Conservation (phyloP, 2,797 vertebrate species). For the Phalloptychus januarius region DNA sequence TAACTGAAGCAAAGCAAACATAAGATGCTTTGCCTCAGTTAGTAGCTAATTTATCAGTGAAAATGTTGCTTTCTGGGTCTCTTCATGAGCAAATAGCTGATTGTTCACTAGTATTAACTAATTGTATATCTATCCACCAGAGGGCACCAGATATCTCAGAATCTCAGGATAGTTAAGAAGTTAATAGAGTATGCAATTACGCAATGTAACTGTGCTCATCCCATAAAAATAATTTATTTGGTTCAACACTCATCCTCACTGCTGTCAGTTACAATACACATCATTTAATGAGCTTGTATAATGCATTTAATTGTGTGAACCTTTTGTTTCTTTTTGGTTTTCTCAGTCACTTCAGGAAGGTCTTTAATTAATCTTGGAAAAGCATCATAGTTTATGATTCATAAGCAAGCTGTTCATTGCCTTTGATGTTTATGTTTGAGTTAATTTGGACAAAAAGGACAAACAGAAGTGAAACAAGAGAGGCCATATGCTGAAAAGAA, state of each 20-base stretch:
- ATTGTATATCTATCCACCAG: slow-evolving; percentile 46
- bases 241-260: not conserved
- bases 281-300: not conserved
- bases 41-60: slow-evolving; percentile 14
- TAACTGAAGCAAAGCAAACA: slow-evolving; percentile 46
- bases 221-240: not conserved
- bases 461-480: not conserved
- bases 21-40: slow-evolving; percentile 26
- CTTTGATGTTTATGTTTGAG: not conserved
- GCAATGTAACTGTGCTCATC: not conserved
- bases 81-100: slow-evolving; percentile 33
- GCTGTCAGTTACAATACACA: not conserved
- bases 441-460: not conserved
- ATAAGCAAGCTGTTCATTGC: not conserved
- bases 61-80: slow-evolving; percentile 40
- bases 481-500: not conserved
- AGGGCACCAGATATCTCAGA: slow-evolving; percentile 52
- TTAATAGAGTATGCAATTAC: not conserved
- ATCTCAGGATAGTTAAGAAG: not conserved
- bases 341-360: not conserved
- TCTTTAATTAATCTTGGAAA: not conserved
- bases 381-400: not conserved
- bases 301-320: not conserved
- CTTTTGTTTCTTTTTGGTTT: not conserved
- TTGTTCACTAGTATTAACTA: slow-evolving; percentile 16